Base-by-base conservation (phyloP, 2,888 invertebrate genomes). In the Drosophila ochracea region DNA sequence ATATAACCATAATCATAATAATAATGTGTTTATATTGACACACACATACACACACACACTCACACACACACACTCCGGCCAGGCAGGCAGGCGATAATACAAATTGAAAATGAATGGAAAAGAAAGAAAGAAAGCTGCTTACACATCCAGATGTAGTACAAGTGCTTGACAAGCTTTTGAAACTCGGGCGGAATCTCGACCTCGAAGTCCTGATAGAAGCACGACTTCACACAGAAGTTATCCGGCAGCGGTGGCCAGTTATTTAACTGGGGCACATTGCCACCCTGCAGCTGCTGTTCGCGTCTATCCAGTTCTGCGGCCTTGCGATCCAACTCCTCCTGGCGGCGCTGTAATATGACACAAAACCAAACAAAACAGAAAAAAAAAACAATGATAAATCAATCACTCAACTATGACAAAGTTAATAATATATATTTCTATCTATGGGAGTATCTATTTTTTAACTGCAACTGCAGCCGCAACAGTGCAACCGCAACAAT, bases 201-300 rank as follows among this genome's bases (percentile, higher is more conserved):
- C 93, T 98, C 98, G 88, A 99, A 99, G 93, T 99, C 99, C 95
- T 99, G 99, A 94, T 99, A 99, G 94, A 99, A 99, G 93, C 99
- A 99, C 0, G 99, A 99, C 92, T 99, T 98, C 75, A 99, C 95
- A 73, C 98, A 98, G 89, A 97, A 97, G 91, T 97, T 96, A 63
- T 97, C 96, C 1, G 99, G 99, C 78, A 99, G 93, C 0, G 99
- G 99, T 2, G 99, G 99, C 99, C 99, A 99, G 94, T 99, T 99
- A 93, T 99, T 99, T 84, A 97, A 95, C 83, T 98, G 94, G 9
- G 95, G 95, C 47, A 96, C 95, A 61, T 94, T 93, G 47, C 92
- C 92, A 37, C 92, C 92, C 47, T 95, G 94, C 81, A 98, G 94
- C 93, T 98, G 98, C 82, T 98, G 97, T 93, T 98, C 98, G 89